phyloP scores from a whole-genome alignment of 2,888 invertebrate genomes.

The Metopia argyrocephala region DNA sequence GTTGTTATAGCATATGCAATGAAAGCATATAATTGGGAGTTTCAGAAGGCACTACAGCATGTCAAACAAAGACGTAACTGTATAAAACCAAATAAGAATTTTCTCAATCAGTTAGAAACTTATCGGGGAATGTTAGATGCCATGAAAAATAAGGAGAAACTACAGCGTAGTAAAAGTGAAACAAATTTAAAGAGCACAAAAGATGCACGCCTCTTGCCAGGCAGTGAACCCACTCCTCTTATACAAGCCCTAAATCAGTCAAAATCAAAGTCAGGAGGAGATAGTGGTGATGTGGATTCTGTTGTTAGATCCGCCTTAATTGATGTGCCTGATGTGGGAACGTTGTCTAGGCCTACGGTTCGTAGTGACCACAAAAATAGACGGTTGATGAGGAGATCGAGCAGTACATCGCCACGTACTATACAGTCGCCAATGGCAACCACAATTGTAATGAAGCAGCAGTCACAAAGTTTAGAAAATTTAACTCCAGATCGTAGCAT shows the following conservation, averaged over 20 bases:
- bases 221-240: constrained; percentile 82
- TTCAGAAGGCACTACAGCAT: constrained; percentile 91
- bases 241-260: constrained; percentile 80
- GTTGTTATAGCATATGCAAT: constrained; percentile 99
- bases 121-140: constrained; percentile 98
- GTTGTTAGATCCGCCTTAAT: constrained; percentile 29
- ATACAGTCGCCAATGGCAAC: constrained; percentile 68
- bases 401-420: constrained; percentile 77
- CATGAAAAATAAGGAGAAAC: constrained; percentile 95
- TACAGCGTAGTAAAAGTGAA: constrained; percentile 95
- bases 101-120: constrained; percentile 94
- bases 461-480: constrained; percentile 78
- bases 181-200: constrained; percentile 88
- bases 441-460: constrained; percentile 76
- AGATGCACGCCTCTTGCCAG: constrained; percentile 81
- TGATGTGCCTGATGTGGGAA: constrained; percentile 42
- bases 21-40: constrained; percentile 97
- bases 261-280: constrained; percentile 72
- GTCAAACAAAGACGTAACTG: constrained; percentile 95
- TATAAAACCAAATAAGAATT: constrained; percentile 97
- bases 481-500: constrained; percentile 75
- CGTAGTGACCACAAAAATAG: constrained; percentile 72
- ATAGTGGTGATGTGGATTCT: constrained; percentile 60
- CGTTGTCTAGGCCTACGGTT: constrained; percentile 41
- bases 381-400: constrained; percentile 74